Evolutionary conservation across 2,113 vertebrate species (phyloP).

Genomic region (Herpetotheres cachinnans): DNA sequence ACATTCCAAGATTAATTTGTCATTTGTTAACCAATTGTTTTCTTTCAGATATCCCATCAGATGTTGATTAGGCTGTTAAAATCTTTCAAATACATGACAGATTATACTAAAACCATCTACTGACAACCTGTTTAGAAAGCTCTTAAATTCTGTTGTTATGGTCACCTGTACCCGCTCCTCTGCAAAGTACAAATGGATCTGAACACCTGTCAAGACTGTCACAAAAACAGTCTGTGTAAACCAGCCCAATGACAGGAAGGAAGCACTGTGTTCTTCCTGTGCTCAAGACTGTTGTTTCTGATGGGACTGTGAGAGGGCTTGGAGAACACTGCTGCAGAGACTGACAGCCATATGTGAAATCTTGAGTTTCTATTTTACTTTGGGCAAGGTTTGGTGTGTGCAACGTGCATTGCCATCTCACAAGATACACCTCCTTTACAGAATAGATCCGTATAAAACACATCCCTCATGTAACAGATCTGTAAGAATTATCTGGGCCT

Average conservation of each 20-base stretch:
- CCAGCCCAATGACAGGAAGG: neutral
- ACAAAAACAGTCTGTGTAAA: neutral
- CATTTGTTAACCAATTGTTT: neutral
- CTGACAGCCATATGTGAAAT: neutral
- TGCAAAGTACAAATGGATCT: neutral
- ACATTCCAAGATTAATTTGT: neutral
- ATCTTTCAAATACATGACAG: neutral
- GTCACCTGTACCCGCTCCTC: neutral
- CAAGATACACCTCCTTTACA: neutral
- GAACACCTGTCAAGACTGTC: neutral
- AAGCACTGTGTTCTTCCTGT: neutral
- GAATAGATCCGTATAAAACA: neutral
- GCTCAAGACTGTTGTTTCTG: neutral
- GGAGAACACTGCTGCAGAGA: neutral
- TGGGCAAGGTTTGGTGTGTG: neutral
- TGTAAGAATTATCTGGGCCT: neutral
- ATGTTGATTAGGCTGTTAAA: neutral
- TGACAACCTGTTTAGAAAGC: neutral
- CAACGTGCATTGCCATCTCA: too few relatives aligned
- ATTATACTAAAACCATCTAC: neutral
- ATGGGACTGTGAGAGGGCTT: neutral
- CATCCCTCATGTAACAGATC: rapidly evolving
- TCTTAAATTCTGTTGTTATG: neutral
- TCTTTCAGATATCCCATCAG: neutral
- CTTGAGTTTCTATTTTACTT: neutral